phyloP scores from a whole-genome alignment of 2,888 invertebrate genomes.

The Synanthedon tipuliformis region DNA sequence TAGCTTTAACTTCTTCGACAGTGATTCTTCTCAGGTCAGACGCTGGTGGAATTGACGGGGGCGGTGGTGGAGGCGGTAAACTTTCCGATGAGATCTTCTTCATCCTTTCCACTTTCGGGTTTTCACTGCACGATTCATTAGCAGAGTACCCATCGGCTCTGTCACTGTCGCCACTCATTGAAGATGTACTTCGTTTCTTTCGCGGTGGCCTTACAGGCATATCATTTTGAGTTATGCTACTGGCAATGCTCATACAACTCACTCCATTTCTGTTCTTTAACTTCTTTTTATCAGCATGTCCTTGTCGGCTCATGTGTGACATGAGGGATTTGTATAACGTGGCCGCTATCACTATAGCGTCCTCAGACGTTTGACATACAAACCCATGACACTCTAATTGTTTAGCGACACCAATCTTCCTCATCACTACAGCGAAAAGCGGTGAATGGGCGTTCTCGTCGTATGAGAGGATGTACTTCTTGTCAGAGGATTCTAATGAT shows the following conservation, averaged over 20 bases:
- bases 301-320: slow-evolving; percentile 78
- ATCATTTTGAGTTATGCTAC: slow-evolving; percentile 64
- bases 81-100: slow-evolving; percentile 70
- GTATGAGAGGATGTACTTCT: slow-evolving; percentile 67
- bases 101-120: slow-evolving; percentile 61
- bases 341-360: slow-evolving; percentile 91
- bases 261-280: slow-evolving; percentile 79
- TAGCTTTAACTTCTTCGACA: slow-evolving; percentile 70
- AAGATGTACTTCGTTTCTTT: slow-evolving; percentile 77
- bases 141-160: slow-evolving; percentile 64
- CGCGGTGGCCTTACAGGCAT: slow-evolving; percentile 79
- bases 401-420: slow-evolving; percentile 80
- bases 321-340: slow-evolving; percentile 90
- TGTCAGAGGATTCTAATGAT: slow-evolving; percentile 63
- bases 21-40: slow-evolving; percentile 56
- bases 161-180: slow-evolving; percentile 73
- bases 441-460: slow-evolving; percentile 80
- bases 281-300: slow-evolving; percentile 65
- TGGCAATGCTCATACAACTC: slow-evolving; percentile 81
- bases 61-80: slow-evolving; percentile 63
- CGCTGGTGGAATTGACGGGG: slow-evolving; percentile 30
- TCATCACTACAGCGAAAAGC: slow-evolving; percentile 91
- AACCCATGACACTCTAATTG: slow-evolving; percentile 91
- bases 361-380: slow-evolving; percentile 89
- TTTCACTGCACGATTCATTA: slow-evolving; percentile 57